Evolutionary conservation across 2,888 invertebrate genomes (phyloP), one percentile per base, ranked within the genome.

Genomic region (Elegia similella): DNA sequence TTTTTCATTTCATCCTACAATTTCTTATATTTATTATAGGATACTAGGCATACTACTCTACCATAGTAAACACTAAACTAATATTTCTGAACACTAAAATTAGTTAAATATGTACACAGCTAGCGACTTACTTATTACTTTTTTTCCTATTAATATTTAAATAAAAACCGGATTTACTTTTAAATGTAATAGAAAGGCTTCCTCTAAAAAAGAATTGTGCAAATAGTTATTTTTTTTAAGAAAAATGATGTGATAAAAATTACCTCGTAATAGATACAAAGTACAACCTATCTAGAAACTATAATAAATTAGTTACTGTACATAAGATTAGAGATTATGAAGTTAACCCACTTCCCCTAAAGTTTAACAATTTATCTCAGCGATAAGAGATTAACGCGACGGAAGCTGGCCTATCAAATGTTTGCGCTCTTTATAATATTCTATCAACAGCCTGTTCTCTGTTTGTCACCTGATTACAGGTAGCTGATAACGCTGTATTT

Each of bases 401-500:
- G 90, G 90, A 89, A 87, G 90, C 88, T 86, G 85, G 78, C 78
- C 72, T 76, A 74, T 73, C 75, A 72, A 69, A 64, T 88, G 88
- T 90, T 90, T 88, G 80, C 80, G 52, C 76, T 76, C 69, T 70
- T 77, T 81, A 78, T 74, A 76, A 76, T 81, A 80, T 82, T 80
- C 81, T 88, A 82, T 86, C 86, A 84, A 69, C 66, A 66, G 72
- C 72, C 65, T 76, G 75, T 76, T 74, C 80, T 76, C 75, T 84
- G 88, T 87, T 86, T 89, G 85, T 88, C 86, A 85, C 80, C 76
- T 76, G 81, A 75, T 76, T 69, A 75, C 75, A 75, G 78, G 77
- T 78, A 80, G 77, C 82, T 74, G 87, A 87, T 87, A 87, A 88
- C 75, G 72, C 70, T 75, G 72, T 86, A 79, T 88, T 89, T 86